Evolutionary conservation across 2,888 invertebrate genomes (phyloP), one percentile per base, ranked within the genome.

Genomic region (Nemotelus pantherinus): DNA sequence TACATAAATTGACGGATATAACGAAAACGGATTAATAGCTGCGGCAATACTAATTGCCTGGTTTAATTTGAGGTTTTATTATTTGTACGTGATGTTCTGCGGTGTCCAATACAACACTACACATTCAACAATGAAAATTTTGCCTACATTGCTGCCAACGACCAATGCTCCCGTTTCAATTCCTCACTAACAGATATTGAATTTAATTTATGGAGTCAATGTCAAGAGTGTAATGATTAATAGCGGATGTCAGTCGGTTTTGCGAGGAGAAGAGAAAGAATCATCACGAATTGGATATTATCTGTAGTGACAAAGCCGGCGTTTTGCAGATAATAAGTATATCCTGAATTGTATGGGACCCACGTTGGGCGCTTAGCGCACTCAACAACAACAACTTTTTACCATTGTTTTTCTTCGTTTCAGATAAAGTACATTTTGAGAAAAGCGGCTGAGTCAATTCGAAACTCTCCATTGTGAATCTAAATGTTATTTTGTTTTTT

Each of bases 41-140:
- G n/a, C 44, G 55, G 5, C 25, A 55, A 70, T 43, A 47, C 70
- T 70, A 70, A 70, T 70, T 70, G 70, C 70, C 53, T 70, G 70
- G 70, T 70, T 10, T 55, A 70, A 70, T 70, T 53, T 41, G 25
- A 53, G 43, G 53, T 53, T 70, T 70, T 53, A 43, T 70, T 70
- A 55, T 70, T 70, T 70, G 70, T 55, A 55, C 70, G 47, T 53
- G 70, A 43, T 70, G 55, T 25, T 70, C 7, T 43, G 68, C 70
- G 70, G 70, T 70, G 53, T 53, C 53, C 3, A 9, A 43, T 53
- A 70, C 70, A 70, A 70, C 55, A 70, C 70, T 55, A 70, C 55
- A 55, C 43, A 55, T 70, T 70, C 53, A 70, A 70, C 70, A 70
- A 70, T 55, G 70, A 55, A 10, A 9, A 55, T 53, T 70, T 70